Evolutionary conservation across 2,888 invertebrate species (phyloP), one percentile per base, ranked within the genome.

Genomic region (Eledona agricola): DNA sequence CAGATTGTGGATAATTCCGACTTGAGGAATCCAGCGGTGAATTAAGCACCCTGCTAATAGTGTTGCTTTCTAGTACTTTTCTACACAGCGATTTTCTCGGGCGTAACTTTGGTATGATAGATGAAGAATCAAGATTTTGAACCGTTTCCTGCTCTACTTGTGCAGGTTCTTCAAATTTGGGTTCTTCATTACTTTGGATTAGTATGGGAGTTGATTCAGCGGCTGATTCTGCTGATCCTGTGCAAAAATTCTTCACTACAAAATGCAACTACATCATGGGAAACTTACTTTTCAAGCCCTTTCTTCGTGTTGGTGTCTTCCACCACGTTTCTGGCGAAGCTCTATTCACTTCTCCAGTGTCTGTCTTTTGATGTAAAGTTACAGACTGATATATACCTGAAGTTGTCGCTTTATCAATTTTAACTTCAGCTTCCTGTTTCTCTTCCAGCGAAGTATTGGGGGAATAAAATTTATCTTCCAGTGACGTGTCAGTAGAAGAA

Each of bases 21-120:
- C 35, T 45, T 16, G 45, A 32, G 7, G 49, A 43, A 4, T 22
- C 26, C 25, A 22, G 15, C 23, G 35, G 51, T 16, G 45, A 25
- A 37, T 26, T 28, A 9, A 32, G 25, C 7, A 57, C 50, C 49
- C 55, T 59, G 10, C 58, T 57, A 20, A 63, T 56, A 3, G 67
- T 51, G 35, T 68, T 69, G 6, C 62, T 58, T 45, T 69, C 69
- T 16, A 70, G 51, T n/a, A 68, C 69, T 35, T 60, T 35, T 20
- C 68, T 53, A 25, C 63, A 59, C 3, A 71, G 50, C 2, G 70
- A 66, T 52, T 60, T 65, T 13, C 65, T 57, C 19, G 62, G 58
- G 23, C 56, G 60, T 5, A 64, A 17, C 46, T 57, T 58, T 15
- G 46, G 37, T 13, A 32, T 1, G 3, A 19, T 20, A 10, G 20